phyloP scores from a whole-genome alignment of 92 coral and sea anemone genomes.

The Porites lobata region DNA sequence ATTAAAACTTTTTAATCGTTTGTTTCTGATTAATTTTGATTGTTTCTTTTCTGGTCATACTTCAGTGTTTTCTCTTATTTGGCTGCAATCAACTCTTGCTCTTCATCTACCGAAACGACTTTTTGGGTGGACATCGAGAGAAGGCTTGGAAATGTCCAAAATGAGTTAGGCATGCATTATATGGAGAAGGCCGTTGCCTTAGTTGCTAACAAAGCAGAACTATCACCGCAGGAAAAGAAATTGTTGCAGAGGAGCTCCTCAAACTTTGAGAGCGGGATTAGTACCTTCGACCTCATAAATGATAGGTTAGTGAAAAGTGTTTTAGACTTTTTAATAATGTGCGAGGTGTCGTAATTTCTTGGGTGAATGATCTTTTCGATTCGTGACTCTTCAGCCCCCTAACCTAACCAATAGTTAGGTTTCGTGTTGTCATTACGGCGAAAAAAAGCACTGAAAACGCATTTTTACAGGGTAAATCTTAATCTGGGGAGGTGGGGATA shows the following conservation, averaged over 20 bases:
- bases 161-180: conserved; percentile 90
- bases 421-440: too few species aligned
- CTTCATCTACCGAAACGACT: conserved; percentile 78
- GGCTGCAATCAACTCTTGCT: conserved; percentile 79
- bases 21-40: too few species aligned
- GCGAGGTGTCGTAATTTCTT: background rate
- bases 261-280: conserved; percentile 87
- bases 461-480: too few species aligned
- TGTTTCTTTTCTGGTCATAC: background rate
- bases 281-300: conserved; percentile 84
- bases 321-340: background rate
- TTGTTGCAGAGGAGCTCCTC: conserved; percentile 87
- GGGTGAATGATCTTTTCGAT: too few species aligned
- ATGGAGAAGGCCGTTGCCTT: conserved; percentile 87
- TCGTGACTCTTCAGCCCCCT: too few species aligned
- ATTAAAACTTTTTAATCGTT: too few species aligned
- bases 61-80: conserved; percentile 82
- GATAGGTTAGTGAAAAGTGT: conserved; percentile 74
- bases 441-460: too few species aligned
- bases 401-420: too few species aligned
- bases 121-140: conserved; percentile 76
- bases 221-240: conserved; percentile 65
- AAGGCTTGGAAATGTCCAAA: conserved; percentile 92
- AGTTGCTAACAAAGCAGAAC: conserved; percentile 64
- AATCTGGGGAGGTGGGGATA: too few species aligned